A percentile compares a stretch with the other conserved stretches of the same genome.
Evolutionary conservation across 1,140 invertebrate species (phyloP).

Genomic region (Leptopilina clavipes): DNA sequence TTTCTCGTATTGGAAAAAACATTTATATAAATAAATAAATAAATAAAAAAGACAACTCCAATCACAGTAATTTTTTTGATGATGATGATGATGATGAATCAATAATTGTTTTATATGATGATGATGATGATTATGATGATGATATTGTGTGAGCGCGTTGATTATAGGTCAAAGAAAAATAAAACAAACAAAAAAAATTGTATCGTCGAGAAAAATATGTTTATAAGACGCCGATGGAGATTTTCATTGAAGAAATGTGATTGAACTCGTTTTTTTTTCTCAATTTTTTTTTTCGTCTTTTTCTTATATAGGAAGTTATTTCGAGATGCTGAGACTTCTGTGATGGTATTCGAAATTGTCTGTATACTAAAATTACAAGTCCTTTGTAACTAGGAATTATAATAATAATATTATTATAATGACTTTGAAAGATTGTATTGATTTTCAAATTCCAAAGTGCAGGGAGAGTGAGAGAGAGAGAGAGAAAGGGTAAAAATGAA

Average conservation of each 20-base stretch:
- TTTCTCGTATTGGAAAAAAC: background rate
- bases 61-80: constrained; percentile 7
- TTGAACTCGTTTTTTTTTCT: background rate
- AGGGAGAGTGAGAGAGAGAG: constrained; percentile 18
- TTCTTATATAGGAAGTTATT: background rate
- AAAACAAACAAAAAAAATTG: constrained; percentile 20
- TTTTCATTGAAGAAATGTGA: constrained; percentile 21
- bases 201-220: constrained; percentile 27
- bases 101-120: too few relatives aligned
- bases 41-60: constrained; percentile 1
- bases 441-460: constrained; percentile 28
- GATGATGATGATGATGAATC: background rate
- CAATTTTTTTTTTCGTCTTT: constrained; percentile 1
- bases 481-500: too few relatives aligned
- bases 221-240: constrained; percentile 31
- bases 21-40: background rate
- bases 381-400: constrained; percentile 35
- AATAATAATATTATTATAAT: constrained; percentile 34
- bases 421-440: constrained; percentile 31
- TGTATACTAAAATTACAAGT: constrained; percentile 35
- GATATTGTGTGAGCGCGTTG: background rate
- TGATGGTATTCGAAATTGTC: constrained; percentile 35
- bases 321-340: constrained; percentile 28
- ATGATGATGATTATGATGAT: background rate
- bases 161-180: background rate